Conservation (phyloP, 2,888 invertebrate species). For the Tachina lurida region DNA sequence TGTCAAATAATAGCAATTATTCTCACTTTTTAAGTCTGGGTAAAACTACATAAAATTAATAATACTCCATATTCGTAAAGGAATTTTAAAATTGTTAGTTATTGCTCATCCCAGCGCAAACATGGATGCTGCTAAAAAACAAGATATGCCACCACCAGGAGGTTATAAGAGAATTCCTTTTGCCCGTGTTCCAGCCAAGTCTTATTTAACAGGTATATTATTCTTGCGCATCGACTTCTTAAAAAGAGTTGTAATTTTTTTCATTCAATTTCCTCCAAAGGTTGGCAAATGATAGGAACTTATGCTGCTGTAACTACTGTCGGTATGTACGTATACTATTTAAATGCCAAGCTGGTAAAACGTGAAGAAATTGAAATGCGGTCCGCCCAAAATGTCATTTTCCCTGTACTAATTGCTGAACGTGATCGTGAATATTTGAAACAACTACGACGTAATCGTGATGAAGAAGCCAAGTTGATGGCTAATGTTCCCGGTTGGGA, state of each 20-base stretch:
- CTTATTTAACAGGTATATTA: constrained; percentile 86
- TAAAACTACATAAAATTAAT: constrained; percentile 16
- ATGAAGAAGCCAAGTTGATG: constrained; percentile 94
- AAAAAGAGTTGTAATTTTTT: background rate
- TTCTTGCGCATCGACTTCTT: background rate
- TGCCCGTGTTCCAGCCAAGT: constrained; percentile 88
- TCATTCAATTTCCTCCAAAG: constrained; percentile 79
- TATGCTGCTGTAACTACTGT: constrained; percentile 85
- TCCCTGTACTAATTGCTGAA: constrained; percentile 91
- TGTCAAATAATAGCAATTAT: constrained; percentile 72
- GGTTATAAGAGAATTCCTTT: constrained; percentile 92
- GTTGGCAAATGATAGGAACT: constrained; percentile 86
- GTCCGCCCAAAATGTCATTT: constrained; percentile 89
- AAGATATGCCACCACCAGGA: constrained; percentile 97
- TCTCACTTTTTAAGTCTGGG: constrained; percentile 17
- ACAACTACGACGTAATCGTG: constrained; percentile 90
- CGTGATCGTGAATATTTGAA: constrained; percentile 92
- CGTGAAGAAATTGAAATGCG: constrained; percentile 88
- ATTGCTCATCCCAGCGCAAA: background rate
- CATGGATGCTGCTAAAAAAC: constrained; percentile 84
- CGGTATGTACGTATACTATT: constrained; percentile 85
- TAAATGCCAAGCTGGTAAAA: constrained; percentile 84
- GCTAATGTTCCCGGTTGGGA: constrained; percentile 95
- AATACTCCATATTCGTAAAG: background rate
- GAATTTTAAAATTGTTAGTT: constrained; percentile 5